Evolutionary conservation across 2,888 invertebrate species (phyloP).

Genomic region (Linhomoeus sp.): DNA sequence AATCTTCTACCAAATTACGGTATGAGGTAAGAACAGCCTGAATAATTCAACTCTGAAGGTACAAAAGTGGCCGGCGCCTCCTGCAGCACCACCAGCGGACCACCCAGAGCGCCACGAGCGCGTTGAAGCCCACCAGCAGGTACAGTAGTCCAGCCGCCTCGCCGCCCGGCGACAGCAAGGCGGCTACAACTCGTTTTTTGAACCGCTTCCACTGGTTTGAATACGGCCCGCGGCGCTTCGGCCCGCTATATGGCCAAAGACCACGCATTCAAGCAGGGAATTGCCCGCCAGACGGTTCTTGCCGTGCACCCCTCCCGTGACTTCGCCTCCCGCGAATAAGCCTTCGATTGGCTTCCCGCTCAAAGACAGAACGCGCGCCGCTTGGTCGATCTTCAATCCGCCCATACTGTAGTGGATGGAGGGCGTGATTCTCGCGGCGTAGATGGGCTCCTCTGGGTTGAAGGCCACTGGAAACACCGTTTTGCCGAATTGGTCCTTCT

Average conservation of each 20-base stretch:
- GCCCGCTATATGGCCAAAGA: conserved; percentile 25
- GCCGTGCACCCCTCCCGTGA: conserved; percentile 27
- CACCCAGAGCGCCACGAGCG: no score
- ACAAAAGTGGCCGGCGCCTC: no score
- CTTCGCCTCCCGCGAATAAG: conserved; percentile 25
- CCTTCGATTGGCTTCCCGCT: conserved; percentile 15
- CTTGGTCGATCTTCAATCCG: conserved; percentile 20
- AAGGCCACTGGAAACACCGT: conserved; percentile 9
- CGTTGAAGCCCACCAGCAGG: no score
- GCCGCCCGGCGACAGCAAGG: no score
- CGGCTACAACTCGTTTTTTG: no score
- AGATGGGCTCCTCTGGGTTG: conserved; percentile 13
- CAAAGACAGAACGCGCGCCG: background rate
- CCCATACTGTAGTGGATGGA: conserved; percentile 27
- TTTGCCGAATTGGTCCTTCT: conserved; percentile 4
- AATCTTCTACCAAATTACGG: no score
- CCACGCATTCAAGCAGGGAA: conserved; percentile 26
- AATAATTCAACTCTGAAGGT: no score
- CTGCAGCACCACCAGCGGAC: no score
- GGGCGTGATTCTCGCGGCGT: conserved; percentile 19
- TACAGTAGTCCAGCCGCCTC: no score
- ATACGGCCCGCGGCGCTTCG: no score
- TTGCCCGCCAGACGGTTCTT: conserved; percentile 25
- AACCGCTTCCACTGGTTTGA: no score
- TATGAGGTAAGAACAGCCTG: no score